Evolutionary conservation across 2,797 vertebrate genomes (phyloP).

Genomic region (Lacerta viridis): DNA sequence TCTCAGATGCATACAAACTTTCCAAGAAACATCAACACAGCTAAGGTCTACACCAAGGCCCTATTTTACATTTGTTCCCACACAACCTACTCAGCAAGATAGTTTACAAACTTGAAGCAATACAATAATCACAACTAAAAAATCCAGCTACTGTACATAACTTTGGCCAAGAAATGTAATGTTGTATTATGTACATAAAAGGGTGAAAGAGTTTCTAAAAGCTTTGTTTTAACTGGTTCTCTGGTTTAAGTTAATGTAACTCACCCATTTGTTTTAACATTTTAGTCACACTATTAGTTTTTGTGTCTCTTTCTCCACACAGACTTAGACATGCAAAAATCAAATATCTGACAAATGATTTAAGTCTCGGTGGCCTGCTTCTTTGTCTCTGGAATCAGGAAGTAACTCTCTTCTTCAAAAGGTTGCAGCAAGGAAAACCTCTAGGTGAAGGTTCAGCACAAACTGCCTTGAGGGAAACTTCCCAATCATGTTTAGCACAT

Average conservation of each 20-base stretch:
- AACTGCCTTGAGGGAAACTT: constrained; percentile 63
- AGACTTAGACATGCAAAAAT: constrained; percentile 30
- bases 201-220: neutral
- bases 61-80: neutral
- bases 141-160: neutral
- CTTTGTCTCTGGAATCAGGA: constrained; percentile 67
- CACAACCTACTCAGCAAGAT: neutral
- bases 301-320: neutral
- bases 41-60: constrained; percentile 8
- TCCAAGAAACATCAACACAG: neutral
- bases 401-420: constrained; percentile 57
- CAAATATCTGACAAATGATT: constrained; percentile 41
- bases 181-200: neutral
- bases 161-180: neutral
- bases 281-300: constrained; percentile 42
- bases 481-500: constrained; percentile 14
- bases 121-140: neutral
- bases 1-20: neutral
- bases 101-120: constrained; percentile 15
- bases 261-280: constrained; percentile 49
- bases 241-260: constrained; percentile 53
- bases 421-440: constrained; percentile 62
- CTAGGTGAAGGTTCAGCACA: constrained; percentile 70
- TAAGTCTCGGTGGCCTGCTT: constrained; percentile 65
- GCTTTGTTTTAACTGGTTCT: constrained; percentile 40